Conservation (phyloP, 2,113 vertebrate species). For the Gymnarchus niloticus region DNA sequence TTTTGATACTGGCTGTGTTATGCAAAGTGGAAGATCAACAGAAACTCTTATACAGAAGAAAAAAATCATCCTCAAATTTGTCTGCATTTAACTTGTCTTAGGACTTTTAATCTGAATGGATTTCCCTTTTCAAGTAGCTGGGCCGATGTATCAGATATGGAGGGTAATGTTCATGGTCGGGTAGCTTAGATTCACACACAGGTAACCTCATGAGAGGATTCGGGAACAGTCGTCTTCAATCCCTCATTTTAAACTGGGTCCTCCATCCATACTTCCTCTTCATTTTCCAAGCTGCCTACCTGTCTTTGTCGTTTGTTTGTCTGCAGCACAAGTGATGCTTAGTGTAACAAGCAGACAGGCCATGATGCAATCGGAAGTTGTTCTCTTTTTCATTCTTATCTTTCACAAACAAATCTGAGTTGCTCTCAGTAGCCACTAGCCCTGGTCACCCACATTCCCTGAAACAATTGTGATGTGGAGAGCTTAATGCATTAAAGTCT, state of each 20-base stretch:
- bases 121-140: not conserved
- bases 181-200: not conserved
- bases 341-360: not conserved
- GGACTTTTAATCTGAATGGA: not conserved
- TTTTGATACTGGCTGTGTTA: too few relatives aligned
- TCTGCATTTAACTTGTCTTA: too few relatives aligned
- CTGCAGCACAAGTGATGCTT: not conserved
- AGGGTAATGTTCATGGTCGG: not conserved
- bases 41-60: too few relatives aligned
- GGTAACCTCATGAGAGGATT: not conserved
- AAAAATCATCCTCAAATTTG: too few relatives aligned
- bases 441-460: not conserved
- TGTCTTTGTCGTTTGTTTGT: not conserved
- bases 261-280: not conserved
- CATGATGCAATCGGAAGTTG: not conserved
- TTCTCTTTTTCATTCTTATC: not conserved
- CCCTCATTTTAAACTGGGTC: not conserved
- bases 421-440: not conserved
- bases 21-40: too few relatives aligned
- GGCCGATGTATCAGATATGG: not conserved
- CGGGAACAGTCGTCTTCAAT: not conserved
- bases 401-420: not conserved
- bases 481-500: not conserved
- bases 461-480: not conserved
- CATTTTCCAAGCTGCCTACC: not conserved